Evolutionary conservation across 2,797 vertebrate genomes (phyloP), one percentile per base, ranked within the genome.

Genomic region (Mus spretus): DNA sequence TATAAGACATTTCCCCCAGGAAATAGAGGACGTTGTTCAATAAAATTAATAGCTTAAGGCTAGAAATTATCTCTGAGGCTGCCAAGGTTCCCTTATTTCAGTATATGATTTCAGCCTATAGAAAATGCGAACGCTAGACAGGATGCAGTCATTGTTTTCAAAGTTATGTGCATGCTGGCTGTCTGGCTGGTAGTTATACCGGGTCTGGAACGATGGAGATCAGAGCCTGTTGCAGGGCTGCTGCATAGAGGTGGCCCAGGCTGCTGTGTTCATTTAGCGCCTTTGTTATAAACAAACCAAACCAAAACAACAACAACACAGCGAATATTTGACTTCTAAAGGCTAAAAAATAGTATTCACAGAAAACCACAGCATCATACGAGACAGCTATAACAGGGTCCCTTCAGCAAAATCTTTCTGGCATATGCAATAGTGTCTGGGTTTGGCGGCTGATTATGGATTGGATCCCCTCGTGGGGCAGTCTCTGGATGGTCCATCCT

Each of bases 51-150:
- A 91, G 20, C 20, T 90, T 65, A 93, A 89, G n/a, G 37, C 61
- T 9, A 89, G 44, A 0, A 34, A 55, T 95, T 96, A 89, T 85
- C 50, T 92, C 95, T 89, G 57, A 89, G 53, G 67, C 67, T 96
- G 92, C 96, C 92, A 92, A 77, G 53, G 65, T 63, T 93, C 96
- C 90, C 63, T 93, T 82, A 61, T 77, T 96, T 91, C 40, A 87
- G 28, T 94, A 74, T 86, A n/a, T 10, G 0, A 67, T 92, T 79
- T 96, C 57, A 89, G 47, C 37, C 57, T 67, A 34, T 78, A 59
- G 88, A 74, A 96, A 89, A 91, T 95, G 78, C 57, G 75, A 89
- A 47, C 86, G 6, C 57, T 89, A 79, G 80, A 75, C 31, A 67
- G 70, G 89, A 55, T 96, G n/a, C 53, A 80, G 55, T 95, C 34